phyloP scores from a whole-genome alignment of 2,888 invertebrate species.

The Polymixis flavicincta region DNA sequence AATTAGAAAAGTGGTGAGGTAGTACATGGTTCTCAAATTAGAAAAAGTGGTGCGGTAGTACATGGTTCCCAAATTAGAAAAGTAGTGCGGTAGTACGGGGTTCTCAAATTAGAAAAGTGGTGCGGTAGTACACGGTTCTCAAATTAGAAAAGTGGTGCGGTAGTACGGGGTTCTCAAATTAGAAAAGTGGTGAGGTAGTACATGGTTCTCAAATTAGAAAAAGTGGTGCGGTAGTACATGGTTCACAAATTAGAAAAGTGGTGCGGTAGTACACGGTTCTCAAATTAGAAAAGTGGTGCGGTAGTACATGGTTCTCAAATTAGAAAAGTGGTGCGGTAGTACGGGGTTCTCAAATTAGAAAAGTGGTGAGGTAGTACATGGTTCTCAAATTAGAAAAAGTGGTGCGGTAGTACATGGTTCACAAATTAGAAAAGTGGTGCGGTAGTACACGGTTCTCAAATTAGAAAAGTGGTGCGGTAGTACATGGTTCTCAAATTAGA shows the following conservation, averaged over 20 bases:
- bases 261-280: too few relatives aligned
- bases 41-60: too few relatives aligned
- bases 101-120: neutral
- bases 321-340: too few relatives aligned
- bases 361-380: too few relatives aligned
- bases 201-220: neutral
- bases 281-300: neutral
- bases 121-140: too few relatives aligned
- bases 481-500: neutral
- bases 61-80: neutral
- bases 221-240: too few relatives aligned
- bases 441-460: neutral
- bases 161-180: neutral
- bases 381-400: neutral
- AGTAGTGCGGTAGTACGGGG: too few relatives aligned
- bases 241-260: neutral
- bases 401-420: too few relatives aligned
- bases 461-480: too few relatives aligned
- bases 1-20: neutral
- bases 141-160: neutral
- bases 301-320: neutral
- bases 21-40: neutral
- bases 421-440: neutral
- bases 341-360: neutral
- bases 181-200: too few relatives aligned